A percentile compares a stretch with the other conserved stretches of the same genome.
These are phyloP conservation scores for Polyodon spathula DNA, from an alignment of 2,113 vertebrate species.

Conservation along the genomic window DNA sequence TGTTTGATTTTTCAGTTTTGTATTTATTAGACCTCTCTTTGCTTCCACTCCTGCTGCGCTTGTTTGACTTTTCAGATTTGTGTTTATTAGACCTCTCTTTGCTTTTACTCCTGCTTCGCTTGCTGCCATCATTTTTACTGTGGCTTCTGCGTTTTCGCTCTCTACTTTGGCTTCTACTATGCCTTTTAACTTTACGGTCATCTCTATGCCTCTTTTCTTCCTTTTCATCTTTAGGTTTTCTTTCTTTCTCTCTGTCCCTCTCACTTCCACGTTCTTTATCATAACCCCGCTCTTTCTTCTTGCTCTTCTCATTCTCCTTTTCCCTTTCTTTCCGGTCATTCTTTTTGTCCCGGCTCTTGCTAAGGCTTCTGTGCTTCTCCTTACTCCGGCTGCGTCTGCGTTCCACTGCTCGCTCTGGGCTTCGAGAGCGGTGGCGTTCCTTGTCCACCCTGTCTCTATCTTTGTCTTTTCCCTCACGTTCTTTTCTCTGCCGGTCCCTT, in stretches of 20 bases:
- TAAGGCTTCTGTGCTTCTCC: conserved; percentile 64
- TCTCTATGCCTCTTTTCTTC: conserved; percentile 65
- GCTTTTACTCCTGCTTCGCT: conserved; percentile 55
- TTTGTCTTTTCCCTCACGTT: conserved; percentile 76
- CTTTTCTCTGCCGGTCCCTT: conserved; percentile 83
- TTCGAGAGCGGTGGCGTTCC: conserved; percentile 64
- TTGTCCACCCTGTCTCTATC: conserved; percentile 55
- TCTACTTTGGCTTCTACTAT: conserved; percentile 64
- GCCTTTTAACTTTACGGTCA: conserved; percentile 61
- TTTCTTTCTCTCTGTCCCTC: conserved; percentile 71
- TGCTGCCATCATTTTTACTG: conserved; percentile 57
- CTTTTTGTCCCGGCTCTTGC: conserved; percentile 66
- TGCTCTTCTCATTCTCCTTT: conserved; percentile 75
- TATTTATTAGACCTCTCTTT: conserved; percentile 63
- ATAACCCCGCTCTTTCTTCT: conserved; percentile 79
- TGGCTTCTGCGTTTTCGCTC: conserved; percentile 61
- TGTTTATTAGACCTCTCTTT: conserved; percentile 63
- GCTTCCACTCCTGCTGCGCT: conserved; percentile 54
- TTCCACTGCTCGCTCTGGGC: conserved; percentile 58
- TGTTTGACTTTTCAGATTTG: conserved; percentile 60
- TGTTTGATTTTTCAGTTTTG: conserved; percentile 60
- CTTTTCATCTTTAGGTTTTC: conserved; percentile 66
- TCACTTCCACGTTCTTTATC: conserved; percentile 76
- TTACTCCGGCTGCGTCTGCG: conserved; percentile 63
- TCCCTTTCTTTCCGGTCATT: conserved; percentile 72